These are phyloP conservation scores for Ochlodes sylvanus DNA, from an alignment of 2,888 invertebrate genomes.

Conservation along the genomic window DNA sequence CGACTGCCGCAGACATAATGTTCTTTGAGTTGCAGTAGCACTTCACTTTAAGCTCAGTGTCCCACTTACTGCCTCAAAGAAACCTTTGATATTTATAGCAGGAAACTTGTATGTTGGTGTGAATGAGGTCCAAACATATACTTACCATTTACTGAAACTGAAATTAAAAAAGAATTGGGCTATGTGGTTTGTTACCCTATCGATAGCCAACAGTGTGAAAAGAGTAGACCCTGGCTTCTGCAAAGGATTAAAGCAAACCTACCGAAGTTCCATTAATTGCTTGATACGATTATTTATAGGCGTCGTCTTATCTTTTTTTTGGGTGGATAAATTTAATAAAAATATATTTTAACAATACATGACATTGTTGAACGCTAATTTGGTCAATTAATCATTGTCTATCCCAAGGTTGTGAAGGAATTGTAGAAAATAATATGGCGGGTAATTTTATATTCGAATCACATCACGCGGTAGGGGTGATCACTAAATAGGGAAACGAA, in stretches of 20 bases:
- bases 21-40: conserved; percentile 48
- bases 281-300: no score
- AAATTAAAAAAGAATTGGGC: no score
- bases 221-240: no score
- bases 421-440: neutral
- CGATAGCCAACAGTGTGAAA: no score
- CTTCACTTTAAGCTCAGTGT: conserved; percentile 63
- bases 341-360: conserved; percentile 27
- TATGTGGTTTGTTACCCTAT: no score
- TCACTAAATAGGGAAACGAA: conserved; percentile 1
- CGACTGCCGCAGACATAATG: conserved; percentile 68
- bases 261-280: no score
- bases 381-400: neutral
- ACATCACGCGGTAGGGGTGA: neutral
- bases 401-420: neutral
- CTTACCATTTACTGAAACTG: no score
- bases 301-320: no score
- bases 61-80: conserved; percentile 72
- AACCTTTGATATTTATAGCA: conserved; percentile 53
- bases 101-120: conserved; percentile 1
- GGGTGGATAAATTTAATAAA: no score
- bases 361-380: neutral
- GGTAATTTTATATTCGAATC: neutral
- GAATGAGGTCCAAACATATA: no score
- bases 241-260: no score